Percentiles rank a stretch among this genome's conserved stretches.
phyloP scores from a whole-genome alignment of 2,888 invertebrate genomes.

The Tholera decimalis region DNA sequence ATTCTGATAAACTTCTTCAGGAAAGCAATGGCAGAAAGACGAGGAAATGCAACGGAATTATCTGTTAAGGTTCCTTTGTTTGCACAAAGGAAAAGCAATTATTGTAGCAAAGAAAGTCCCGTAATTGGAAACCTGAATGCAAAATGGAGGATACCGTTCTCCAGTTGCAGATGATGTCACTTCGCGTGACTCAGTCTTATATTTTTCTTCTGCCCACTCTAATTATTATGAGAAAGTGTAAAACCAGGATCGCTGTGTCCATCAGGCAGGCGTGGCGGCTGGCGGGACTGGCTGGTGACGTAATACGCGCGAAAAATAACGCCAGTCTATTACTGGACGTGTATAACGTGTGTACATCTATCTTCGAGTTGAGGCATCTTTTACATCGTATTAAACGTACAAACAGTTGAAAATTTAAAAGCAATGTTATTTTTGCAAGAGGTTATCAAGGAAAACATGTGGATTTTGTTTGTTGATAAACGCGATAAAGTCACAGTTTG shows the following conservation, averaged over 20 bases:
- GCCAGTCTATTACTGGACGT: constrained; percentile 54
- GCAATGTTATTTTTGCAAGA: constrained; percentile 43
- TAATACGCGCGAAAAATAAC: constrained; percentile 58
- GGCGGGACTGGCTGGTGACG: constrained; percentile 47
- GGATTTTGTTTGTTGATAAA: constrained; percentile 54
- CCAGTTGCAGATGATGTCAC: constrained; percentile 35
- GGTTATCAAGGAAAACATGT: constrained; percentile 43
- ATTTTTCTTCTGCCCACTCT: constrained; percentile 45
- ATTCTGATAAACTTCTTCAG: background rate
- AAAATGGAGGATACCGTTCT: background rate
- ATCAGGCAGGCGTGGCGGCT: constrained; percentile 53
- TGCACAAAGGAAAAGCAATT: background rate
- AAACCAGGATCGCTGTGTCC: constrained; percentile 37
- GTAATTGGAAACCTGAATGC: constrained; percentile 20
- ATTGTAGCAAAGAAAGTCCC: constrained; percentile 18
- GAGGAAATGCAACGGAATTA: background rate
- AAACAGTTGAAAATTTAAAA: constrained; percentile 22
- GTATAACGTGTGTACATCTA: constrained; percentile 26
- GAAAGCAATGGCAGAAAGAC: background rate
- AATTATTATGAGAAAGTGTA: constrained; percentile 55
- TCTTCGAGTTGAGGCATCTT: constrained; percentile 37
- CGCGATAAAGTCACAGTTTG: constrained; percentile 46
- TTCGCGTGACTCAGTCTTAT: constrained; percentile 14
- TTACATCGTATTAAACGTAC: constrained; percentile 29
- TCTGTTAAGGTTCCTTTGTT: too few species aligned